Conservation (phyloP, 2,113 vertebrate genomes). For the Mormyrus iriodes region DNA sequence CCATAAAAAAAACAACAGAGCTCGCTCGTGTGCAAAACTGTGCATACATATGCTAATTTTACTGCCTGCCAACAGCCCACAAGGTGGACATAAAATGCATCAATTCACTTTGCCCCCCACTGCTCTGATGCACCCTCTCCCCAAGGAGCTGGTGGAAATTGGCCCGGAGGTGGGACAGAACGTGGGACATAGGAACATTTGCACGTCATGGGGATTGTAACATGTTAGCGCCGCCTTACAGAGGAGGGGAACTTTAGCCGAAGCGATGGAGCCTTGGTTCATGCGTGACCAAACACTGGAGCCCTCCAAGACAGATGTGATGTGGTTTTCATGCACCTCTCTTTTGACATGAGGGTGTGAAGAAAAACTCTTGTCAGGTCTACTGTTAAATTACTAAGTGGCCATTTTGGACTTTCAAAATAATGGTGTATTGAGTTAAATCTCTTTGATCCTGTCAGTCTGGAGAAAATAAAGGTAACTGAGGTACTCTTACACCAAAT, state of each 20-base stretch:
- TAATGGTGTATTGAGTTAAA: neutral
- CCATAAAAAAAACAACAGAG: neutral
- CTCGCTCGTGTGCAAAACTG: neutral
- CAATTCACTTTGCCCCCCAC: neutral
- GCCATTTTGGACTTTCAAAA: neutral
- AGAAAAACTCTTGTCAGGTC: neutral
- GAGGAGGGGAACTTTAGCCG: neutral
- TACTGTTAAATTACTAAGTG: neutral
- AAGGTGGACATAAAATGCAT: conserved; percentile 15
- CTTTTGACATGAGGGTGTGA: neutral
- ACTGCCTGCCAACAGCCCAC: conserved; percentile 5
- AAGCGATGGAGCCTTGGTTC: neutral
- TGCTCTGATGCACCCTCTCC: neutral
- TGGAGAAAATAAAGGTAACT: neutral
- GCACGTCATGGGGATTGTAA: neutral
- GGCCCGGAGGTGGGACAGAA: neutral
- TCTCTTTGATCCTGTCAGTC: neutral
- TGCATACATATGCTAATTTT: conserved; percentile 19
- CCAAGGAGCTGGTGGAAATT: conserved; percentile 9
- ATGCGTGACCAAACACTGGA: neutral
- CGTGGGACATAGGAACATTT: neutral
- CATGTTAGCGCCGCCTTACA: neutral
- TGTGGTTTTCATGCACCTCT: neutral
- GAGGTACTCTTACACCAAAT: neutral
- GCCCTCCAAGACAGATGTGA: neutral